phyloP scores from a whole-genome alignment of 2,888 invertebrate genomes.

The Drosophila meridionalis region DNA sequence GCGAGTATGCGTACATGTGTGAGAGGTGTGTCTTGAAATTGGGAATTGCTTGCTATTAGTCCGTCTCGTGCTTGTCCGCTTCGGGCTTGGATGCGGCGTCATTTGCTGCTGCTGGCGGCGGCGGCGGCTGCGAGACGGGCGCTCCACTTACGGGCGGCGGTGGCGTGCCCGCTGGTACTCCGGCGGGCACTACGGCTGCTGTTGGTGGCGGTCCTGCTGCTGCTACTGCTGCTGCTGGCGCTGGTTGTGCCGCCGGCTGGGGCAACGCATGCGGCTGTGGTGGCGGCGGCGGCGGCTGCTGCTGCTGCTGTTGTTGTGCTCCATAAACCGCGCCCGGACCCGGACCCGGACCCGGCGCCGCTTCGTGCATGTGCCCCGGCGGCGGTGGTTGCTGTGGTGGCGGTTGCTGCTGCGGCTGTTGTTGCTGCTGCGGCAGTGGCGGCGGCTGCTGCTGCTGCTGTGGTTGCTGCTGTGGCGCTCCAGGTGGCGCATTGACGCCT shows the following conservation, averaged over 20 bases:
- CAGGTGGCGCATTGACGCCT: constrained; percentile 79
- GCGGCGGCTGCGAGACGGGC: constrained; percentile 38
- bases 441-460: constrained; percentile 41
- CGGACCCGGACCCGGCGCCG: constrained; percentile 55
- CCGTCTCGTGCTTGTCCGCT: constrained; percentile 83
- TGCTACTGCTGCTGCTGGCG: constrained; percentile 40
- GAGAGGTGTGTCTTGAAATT: not conserved
- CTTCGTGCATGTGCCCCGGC: constrained; percentile 66
- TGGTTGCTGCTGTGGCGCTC: constrained; percentile 70
- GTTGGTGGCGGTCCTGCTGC: constrained; percentile 40
- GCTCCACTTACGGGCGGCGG: constrained; percentile 20
- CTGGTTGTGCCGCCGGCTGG: constrained; percentile 40
- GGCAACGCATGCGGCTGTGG: constrained; percentile 35
- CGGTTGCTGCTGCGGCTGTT: constrained; percentile 23
- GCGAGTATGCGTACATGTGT: not conserved
- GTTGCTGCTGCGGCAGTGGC: constrained; percentile 62
- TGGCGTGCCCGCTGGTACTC: constrained; percentile 13
- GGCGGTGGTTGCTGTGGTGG: constrained; percentile 55
- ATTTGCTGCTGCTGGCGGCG: constrained; percentile 29
- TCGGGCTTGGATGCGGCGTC: constrained; percentile 72
- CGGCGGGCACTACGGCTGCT: constrained; percentile 47
- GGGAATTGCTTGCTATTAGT: constrained; percentile 53
- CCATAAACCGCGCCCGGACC: constrained; percentile 44
- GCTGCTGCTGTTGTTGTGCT: constrained; percentile 42
- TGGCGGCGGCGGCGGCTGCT: constrained; percentile 17